Conservation (phyloP, 2,113 vertebrate species). For the Nicator chloris region DNA sequence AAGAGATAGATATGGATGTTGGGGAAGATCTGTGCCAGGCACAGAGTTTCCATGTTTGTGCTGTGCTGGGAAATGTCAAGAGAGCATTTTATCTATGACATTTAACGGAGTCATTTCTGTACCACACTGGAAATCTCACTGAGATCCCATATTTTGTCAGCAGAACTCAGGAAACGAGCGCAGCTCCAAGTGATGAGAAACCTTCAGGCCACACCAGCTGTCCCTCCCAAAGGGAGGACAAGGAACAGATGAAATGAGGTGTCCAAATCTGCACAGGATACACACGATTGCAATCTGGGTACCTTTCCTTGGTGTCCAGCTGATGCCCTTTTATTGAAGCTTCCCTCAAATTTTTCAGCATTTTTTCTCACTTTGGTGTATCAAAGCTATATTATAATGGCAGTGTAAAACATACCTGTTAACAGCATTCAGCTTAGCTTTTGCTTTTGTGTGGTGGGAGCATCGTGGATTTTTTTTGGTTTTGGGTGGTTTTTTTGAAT, state of each 20-base stretch:
- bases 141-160: neutral
- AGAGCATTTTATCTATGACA: neutral
- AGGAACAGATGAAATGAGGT: neutral
- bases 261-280: neutral
- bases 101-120: neutral
- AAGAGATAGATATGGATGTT: neutral
- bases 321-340: neutral
- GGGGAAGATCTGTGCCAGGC: neutral
- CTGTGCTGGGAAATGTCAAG: neutral
- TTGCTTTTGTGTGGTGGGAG: neutral
- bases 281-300: neutral
- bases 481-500: neutral
- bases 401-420: neutral
- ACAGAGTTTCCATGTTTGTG: neutral
- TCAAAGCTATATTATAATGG: neutral
- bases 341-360: neutral
- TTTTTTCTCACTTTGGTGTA: neutral
- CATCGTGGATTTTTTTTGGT: neutral
- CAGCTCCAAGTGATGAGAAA: neutral
- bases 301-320: neutral
- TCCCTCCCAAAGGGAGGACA: neutral
- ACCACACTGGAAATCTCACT: neutral
- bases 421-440: neutral
- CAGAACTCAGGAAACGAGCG: neutral
- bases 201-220: neutral